Percentiles rank a stretch among this genome's conserved stretches.
Evolutionary conservation across 2,888 invertebrate genomes (phyloP).

Genomic region (Bruchidius siliquastri): DNA sequence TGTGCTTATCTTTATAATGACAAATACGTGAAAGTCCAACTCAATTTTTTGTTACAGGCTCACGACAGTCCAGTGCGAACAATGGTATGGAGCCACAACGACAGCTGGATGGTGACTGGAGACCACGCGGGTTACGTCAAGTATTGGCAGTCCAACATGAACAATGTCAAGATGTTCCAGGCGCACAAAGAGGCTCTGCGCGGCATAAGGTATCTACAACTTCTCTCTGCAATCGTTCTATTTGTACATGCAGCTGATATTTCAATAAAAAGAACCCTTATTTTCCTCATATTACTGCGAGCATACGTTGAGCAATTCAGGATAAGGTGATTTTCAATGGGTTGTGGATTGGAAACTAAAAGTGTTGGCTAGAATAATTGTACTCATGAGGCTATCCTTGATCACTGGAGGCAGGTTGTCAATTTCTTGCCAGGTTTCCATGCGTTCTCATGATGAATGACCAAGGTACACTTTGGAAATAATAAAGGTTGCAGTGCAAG

Average conservation of each 20-base stretch:
- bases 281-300: conserved; percentile 38
- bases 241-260: conserved; percentile 40
- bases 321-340: conserved; percentile 4
- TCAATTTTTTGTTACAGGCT: conserved; percentile 70
- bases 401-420: no score
- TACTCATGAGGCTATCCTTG: no score
- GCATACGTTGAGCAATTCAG: conserved; percentile 12
- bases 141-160: conserved; percentile 99
- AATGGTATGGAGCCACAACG: conserved; percentile 99
- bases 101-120: conserved; percentile 99
- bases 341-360: neutral
- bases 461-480: no score
- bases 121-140: conserved; percentile 99
- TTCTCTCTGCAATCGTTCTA: conserved; percentile 43
- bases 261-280: conserved; percentile 45
- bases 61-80: conserved; percentile 98
- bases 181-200: conserved; percentile 99
- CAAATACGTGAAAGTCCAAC: no score
- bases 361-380: neutral
- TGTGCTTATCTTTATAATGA: no score
- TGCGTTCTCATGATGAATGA: no score
- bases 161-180: conserved; percentile 99
- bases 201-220: conserved; percentile 83
- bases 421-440: no score
- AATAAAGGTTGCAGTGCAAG: no score